phyloP scores from a whole-genome alignment of 1,140 invertebrate species.

The Gyrodactylus bullatarudis region DNA sequence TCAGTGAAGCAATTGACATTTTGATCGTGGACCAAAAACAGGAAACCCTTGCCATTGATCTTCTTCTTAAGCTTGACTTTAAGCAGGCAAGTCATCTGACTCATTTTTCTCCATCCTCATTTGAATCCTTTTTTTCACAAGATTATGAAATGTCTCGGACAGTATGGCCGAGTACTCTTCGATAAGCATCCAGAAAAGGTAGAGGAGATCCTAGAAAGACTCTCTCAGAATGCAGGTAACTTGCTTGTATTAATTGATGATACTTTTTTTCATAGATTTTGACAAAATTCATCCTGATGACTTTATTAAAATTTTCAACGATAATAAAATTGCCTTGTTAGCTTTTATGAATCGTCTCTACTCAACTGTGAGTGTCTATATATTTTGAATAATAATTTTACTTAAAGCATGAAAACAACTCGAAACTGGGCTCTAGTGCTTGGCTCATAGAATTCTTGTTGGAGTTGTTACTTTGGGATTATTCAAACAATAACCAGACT shows the following conservation, averaged over 20 bases:
- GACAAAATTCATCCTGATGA: neutral
- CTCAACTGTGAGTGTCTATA: neutral
- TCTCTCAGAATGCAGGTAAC: neutral
- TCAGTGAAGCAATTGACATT: neutral
- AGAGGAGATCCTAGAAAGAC: neutral
- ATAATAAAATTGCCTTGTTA: neutral
- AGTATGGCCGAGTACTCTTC: neutral
- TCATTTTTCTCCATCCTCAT: too few species aligned
- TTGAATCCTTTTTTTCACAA: too few species aligned
- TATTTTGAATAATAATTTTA: neutral
- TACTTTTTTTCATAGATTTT: neutral
- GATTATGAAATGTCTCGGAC: neutral
- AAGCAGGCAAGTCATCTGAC: too few species aligned
- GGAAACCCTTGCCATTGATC: neutral
- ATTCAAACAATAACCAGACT: neutral
- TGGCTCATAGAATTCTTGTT: neutral
- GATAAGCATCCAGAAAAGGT: neutral
- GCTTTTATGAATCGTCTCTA: neutral
- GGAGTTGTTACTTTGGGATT: neutral
- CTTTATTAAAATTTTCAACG: neutral
- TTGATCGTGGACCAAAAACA: neutral
- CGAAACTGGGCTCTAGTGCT: neutral
- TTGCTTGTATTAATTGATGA: neutral
- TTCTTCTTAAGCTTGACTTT: neutral
- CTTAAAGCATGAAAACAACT: neutral